Conservation (phyloP, 2,113 vertebrate genomes). For the Sinocyclocheilus anshuiensis region DNA sequence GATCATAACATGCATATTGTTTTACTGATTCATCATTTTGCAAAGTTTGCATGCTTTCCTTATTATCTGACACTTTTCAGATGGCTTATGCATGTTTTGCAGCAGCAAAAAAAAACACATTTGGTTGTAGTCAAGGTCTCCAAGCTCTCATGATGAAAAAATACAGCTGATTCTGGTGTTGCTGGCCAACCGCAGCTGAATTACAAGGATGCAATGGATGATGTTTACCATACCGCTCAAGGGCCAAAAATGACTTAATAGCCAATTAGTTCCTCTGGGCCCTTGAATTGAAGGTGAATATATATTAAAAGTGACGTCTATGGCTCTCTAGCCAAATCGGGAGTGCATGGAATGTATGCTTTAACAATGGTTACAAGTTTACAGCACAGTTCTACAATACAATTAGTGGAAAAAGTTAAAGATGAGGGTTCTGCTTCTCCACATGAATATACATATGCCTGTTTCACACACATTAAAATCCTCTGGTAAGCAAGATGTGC, state of each 20-base stretch:
- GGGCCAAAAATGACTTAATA: constrained; percentile 19
- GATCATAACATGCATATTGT: constrained; percentile 46
- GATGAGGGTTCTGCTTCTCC: background rate
- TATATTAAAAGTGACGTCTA: background rate
- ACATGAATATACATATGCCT: background rate
- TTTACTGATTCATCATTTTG: constrained; percentile 31
- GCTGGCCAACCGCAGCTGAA: background rate
- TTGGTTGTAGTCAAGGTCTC: constrained; percentile 13
- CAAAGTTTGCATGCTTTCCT: background rate
- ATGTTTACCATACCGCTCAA: background rate
- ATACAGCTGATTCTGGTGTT: background rate
- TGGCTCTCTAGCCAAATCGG: constrained; percentile 2
- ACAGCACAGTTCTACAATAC: background rate
- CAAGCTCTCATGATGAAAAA: background rate
- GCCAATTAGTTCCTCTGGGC: constrained; percentile 2
- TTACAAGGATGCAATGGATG: background rate
- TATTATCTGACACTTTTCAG: background rate
- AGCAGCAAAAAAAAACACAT: background rate
- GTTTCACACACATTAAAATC: background rate
- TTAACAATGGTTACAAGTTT: background rate
- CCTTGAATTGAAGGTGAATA: constrained; percentile 8
- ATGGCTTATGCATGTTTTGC: background rate
- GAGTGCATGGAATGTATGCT: background rate
- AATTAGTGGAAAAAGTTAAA: background rate
- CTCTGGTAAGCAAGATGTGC: background rate